Percentiles rank a stretch among this genome's conserved stretches.
phyloP scores from a whole-genome alignment of 1,140 invertebrate species.

The Drosophila auraria region DNA sequence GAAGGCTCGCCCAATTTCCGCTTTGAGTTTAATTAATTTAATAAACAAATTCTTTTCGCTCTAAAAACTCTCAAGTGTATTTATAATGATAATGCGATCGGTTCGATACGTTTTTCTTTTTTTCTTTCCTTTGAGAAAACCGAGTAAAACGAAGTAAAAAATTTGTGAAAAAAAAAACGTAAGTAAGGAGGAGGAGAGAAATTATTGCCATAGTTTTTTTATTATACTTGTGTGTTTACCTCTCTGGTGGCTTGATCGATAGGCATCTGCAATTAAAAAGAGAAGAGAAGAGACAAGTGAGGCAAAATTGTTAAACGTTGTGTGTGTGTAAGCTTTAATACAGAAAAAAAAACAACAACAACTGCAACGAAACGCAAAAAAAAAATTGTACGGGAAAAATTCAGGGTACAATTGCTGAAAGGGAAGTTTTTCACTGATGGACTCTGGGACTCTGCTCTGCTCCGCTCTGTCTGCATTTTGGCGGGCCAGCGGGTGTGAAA shows the following conservation, averaged over 20 bases:
- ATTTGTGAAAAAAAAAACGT: slow-evolving; percentile 2
- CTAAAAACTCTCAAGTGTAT: slow-evolving; percentile 84
- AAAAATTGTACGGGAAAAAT: slow-evolving; percentile 12
- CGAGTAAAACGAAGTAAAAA: slow-evolving; percentile 18
- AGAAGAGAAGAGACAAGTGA: slow-evolving; percentile 85
- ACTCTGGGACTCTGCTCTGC: neutral
- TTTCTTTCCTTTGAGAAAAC: slow-evolving; percentile 21
- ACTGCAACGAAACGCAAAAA: slow-evolving; percentile 22
- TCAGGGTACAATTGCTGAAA: slow-evolving; percentile 29
- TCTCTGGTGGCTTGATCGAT: slow-evolving; percentile 90
- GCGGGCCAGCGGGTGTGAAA: slow-evolving; percentile 78
- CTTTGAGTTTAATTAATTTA: slow-evolving; percentile 70
- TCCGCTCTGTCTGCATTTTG: slow-evolving; percentile 30
- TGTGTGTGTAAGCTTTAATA: slow-evolving; percentile 61
- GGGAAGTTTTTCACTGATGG: slow-evolving; percentile 47
- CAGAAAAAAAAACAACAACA: slow-evolving; percentile 29
- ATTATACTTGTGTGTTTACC: slow-evolving; percentile 86
- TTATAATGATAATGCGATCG: slow-evolving; percentile 36
- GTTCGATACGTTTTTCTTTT: slow-evolving; percentile 30
- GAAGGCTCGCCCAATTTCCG: slow-evolving; percentile 61
- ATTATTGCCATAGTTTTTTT: slow-evolving; percentile 80
- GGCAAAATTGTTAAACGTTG: slow-evolving; percentile 73
- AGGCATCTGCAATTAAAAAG: slow-evolving; percentile 89
- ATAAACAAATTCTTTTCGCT: slow-evolving; percentile 80
- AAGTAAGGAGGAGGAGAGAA: slow-evolving; percentile 40